phyloP scores from a whole-genome alignment of 2,797 vertebrate species.

The Spheniscus humboldti region DNA sequence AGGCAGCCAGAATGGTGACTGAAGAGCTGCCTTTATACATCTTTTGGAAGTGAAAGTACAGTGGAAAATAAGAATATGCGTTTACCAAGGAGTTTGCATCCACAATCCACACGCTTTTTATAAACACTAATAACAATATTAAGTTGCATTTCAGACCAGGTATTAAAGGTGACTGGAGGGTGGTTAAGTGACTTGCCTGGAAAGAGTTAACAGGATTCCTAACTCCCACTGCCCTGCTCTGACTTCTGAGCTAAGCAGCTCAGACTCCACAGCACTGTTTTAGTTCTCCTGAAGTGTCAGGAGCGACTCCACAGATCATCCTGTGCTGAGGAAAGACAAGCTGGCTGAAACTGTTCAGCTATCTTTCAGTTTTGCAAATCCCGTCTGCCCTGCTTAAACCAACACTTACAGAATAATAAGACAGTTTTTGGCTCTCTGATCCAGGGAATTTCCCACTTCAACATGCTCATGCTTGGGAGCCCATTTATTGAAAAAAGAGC shows the following conservation, averaged over 20 bases:
- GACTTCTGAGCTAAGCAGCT: neutral
- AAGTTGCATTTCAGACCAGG: neutral
- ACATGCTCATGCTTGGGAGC: neutral
- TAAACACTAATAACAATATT: neutral
- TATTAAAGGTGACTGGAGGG: neutral
- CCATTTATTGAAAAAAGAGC: neutral
- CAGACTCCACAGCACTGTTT: neutral
- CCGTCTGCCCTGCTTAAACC: neutral
- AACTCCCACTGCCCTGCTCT: neutral
- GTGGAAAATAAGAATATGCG: neutral
- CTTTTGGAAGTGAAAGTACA: neutral
- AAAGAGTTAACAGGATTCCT: neutral
- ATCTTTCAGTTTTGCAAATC: neutral
- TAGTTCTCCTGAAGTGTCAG: neutral
- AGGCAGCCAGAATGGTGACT: neutral
- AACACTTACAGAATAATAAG: neutral
- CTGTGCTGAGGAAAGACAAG: neutral
- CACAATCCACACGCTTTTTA: neutral
- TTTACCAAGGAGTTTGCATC: neutral
- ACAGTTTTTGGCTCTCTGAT: neutral
- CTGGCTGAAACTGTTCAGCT: neutral
- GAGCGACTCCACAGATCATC: neutral
- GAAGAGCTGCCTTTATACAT: neutral
- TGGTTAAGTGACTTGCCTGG: neutral
- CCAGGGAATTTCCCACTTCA: constrained; percentile 24